Evolutionary conservation across 2,113 vertebrate genomes (phyloP).

Genomic region (Nycticorax nycticorax): DNA sequence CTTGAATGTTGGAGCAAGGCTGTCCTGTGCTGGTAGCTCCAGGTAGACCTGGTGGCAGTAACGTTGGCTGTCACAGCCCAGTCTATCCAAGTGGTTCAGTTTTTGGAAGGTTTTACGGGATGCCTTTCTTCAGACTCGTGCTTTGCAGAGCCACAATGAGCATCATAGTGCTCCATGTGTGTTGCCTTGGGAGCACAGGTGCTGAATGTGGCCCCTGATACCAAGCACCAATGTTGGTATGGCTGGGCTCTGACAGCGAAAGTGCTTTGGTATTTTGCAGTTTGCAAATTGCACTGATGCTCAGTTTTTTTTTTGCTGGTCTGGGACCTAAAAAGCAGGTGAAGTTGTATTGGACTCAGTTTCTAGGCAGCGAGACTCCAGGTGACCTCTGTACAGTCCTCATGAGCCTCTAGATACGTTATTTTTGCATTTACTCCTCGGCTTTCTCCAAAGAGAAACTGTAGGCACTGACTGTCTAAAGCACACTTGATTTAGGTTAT

Average conservation of each 20-base stretch:
- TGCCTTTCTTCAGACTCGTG: neutral
- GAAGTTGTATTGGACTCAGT: neutral
- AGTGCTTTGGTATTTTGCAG: neutral
- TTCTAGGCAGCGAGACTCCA: neutral
- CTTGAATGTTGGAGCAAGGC: neutral
- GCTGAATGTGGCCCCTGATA: fast-evolving
- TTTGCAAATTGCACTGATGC: neutral
- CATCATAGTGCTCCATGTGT: fast-evolving
- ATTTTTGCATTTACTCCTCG: neutral
- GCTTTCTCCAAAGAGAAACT: slow-evolving; percentile 3
- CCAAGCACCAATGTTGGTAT: neutral
- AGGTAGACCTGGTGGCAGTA: neutral
- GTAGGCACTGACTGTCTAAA: neutral
- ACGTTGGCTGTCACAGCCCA: neutral
- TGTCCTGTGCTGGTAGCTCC: neutral
- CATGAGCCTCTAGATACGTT: fast-evolving
- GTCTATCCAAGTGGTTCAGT: neutral
- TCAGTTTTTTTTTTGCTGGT: neutral
- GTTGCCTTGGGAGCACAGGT: neutral
- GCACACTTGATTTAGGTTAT: neutral
- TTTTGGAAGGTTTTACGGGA: neutral
- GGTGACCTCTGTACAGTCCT: neutral
- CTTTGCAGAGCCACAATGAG: neutral
- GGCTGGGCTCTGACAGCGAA: neutral
- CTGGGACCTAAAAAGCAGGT: neutral